These are phyloP conservation scores for Myotis davidii DNA, from an alignment of 2,113 vertebrate genomes.

Conservation along the genomic window DNA sequence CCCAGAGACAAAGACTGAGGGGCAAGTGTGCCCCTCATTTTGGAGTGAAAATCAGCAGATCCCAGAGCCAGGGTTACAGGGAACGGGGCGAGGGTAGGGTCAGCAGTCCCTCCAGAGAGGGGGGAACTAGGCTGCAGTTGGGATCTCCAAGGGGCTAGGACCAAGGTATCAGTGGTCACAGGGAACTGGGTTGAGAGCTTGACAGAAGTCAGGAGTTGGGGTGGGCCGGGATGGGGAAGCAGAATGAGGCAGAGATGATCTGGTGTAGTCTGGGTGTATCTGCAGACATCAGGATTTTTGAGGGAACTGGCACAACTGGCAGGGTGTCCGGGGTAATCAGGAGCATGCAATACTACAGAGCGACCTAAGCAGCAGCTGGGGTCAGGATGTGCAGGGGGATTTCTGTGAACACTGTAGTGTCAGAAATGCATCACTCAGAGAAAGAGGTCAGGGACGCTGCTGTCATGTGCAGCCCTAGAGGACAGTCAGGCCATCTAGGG, in stretches of 20 bases:
- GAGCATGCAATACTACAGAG: background rate
- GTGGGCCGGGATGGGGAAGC: background rate
- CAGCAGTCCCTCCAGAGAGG: background rate
- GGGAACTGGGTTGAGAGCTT: background rate
- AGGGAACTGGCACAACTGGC: background rate
- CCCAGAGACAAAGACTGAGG: background rate
- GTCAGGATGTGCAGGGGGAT: background rate
- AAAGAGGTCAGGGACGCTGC: background rate
- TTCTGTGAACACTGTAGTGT: background rate
- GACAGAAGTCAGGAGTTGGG: background rate
- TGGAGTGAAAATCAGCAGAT: background rate
- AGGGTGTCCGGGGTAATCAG: background rate
- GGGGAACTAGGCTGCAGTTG: background rate
- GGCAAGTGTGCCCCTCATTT: background rate
- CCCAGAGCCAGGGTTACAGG: background rate
- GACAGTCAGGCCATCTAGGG: background rate
- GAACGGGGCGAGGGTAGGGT: rapidly evolving
- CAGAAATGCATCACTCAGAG: background rate
- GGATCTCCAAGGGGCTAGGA: background rate
- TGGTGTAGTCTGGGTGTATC: background rate
- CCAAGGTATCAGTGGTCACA: background rate
- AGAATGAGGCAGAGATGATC: background rate
- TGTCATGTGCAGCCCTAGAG: background rate
- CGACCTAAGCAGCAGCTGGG: background rate
- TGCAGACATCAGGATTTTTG: background rate